These are phyloP conservation scores for Ceyx cyanopectus DNA, from an alignment of 2,113 vertebrate genomes.

Conservation along the genomic window DNA sequence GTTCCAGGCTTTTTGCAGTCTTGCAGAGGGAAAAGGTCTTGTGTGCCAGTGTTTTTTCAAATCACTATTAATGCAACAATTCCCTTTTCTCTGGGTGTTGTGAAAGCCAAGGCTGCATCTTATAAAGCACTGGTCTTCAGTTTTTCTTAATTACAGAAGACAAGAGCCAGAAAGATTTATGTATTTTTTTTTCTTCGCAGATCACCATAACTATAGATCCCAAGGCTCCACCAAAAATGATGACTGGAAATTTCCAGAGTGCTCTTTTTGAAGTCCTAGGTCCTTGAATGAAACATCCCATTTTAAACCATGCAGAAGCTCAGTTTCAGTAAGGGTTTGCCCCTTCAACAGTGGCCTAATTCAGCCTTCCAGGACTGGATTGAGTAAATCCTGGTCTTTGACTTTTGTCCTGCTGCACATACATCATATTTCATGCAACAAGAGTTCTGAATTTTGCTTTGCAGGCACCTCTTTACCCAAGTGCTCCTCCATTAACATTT, in stretches of 20 bases:
- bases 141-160: not conserved
- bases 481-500: not conserved
- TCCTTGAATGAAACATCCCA: not conserved
- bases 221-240: not conserved
- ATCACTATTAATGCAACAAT: fast-evolving
- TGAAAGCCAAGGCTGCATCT: not conserved
- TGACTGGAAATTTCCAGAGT: not conserved
- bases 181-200: not conserved
- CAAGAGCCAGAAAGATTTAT: not conserved
- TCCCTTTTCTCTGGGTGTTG: not conserved
- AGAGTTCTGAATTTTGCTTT: not conserved
- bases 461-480: not conserved
- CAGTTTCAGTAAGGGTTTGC: not conserved
- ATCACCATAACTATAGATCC: not conserved
- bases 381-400: not conserved
- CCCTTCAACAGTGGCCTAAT: not conserved
- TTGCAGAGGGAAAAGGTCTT: not conserved
- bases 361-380: not conserved
- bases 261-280: not conserved
- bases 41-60: not conserved
- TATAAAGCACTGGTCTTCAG: not conserved
- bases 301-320: not conserved
- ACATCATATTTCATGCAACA: not conserved
- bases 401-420: not conserved
- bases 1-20: not conserved